These are phyloP conservation scores for Euschistus heros DNA, from an alignment of 1,140 invertebrate species.

Conservation along the genomic window DNA sequence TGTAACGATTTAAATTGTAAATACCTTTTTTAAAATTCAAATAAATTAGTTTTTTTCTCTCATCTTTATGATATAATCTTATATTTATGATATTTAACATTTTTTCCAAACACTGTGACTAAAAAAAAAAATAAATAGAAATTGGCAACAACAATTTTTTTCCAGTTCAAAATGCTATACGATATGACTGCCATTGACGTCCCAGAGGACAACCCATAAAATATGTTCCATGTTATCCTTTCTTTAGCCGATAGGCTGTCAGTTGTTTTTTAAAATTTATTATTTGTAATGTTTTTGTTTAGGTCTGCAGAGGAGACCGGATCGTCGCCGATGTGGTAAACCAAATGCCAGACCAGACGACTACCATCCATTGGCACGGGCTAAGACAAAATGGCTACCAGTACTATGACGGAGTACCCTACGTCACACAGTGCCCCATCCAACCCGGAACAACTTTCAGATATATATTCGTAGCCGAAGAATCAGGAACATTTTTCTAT, in stretches of 20 bases:
- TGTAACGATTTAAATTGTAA: too few relatives aligned
- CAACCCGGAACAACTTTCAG: conserved; percentile 45
- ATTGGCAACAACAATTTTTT: not conserved
- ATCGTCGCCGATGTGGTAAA: conserved; percentile 48
- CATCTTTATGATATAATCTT: too few relatives aligned
- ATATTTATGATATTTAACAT: too few relatives aligned
- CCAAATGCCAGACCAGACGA: conserved; percentile 37
- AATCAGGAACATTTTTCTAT: conserved; percentile 52
- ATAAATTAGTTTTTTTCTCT: too few relatives aligned
- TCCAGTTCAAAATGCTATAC: conserved; percentile 65
- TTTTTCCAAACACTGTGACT: too few relatives aligned
- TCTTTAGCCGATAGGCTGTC: conserved; percentile 64
- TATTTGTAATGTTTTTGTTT: too few relatives aligned
- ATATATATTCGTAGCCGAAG: conserved; percentile 39
- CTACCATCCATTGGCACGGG: conserved; percentile 44
- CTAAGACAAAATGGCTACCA: conserved; percentile 38
- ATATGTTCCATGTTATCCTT: too few relatives aligned
- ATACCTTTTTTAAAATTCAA: too few relatives aligned
- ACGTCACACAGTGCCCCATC: conserved; percentile 58
- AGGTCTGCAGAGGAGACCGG: conserved; percentile 50
- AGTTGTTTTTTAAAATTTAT: conserved; percentile 60
- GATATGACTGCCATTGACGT: too few relatives aligned
- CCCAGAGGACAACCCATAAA: too few relatives aligned
- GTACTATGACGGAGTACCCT: conserved; percentile 55
- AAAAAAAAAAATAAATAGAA: too few relatives aligned